A percentile compares a stretch with the other conserved stretches of the same genome.
Conservation (phyloP, 2,888 invertebrate genomes). For the Hemistola chrysoprasaria region DNA sequence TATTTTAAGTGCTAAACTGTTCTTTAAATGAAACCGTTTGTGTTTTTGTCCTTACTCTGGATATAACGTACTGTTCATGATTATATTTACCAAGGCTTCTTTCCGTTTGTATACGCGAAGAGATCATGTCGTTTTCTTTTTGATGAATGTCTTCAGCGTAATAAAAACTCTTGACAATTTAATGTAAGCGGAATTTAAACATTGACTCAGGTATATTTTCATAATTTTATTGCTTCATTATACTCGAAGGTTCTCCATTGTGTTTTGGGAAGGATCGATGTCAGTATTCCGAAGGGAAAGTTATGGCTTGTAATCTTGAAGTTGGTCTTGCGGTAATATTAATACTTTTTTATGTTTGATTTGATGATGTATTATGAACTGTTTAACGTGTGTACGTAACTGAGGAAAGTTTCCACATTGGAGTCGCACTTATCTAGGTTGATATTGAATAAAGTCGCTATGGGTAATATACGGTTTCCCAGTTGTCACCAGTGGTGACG, state of each 20-base stretch:
- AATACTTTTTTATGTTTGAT: conserved; percentile 4
- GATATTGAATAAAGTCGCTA: no score
- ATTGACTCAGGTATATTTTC: conserved; percentile 30
- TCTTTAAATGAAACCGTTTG: no score
- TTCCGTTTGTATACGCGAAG: conserved; percentile 25
- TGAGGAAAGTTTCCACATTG: no score
- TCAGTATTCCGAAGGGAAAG: conserved; percentile 33
- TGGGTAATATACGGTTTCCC: no score
- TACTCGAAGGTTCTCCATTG: conserved; percentile 18
- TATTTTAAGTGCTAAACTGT: no score
- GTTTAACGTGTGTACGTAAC: no score
- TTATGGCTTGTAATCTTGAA: no score
- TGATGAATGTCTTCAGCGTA: conserved; percentile 37
- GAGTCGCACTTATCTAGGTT: no score
- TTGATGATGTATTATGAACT: neutral
- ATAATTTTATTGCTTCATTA: conserved; percentile 27
- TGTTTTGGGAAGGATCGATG: conserved; percentile 29
- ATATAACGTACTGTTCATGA: conserved; percentile 3
- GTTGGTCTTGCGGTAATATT: no score
- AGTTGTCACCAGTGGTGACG: no score
- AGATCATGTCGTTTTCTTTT: conserved; percentile 31
- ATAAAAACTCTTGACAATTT: conserved; percentile 31
- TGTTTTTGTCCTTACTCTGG: no score
- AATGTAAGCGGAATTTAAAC: conserved; percentile 29
- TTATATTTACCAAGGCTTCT: conserved; percentile 14